Conservation (phyloP, 2,797 vertebrate genomes). For the Cetoscarus ocellatus region DNA sequence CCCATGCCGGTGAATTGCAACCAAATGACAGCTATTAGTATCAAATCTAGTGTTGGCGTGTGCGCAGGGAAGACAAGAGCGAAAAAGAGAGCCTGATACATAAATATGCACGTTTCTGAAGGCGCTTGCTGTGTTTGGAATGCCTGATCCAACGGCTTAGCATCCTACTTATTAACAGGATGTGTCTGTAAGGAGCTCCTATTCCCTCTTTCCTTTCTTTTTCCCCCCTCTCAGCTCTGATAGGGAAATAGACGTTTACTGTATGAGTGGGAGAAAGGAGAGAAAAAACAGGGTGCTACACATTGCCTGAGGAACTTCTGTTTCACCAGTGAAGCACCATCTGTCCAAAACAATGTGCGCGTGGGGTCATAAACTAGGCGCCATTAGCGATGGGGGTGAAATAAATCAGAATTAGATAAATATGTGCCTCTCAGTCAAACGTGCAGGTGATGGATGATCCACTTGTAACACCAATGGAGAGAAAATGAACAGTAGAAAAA, state of each 20-base stretch:
- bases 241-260: constrained; percentile 80
- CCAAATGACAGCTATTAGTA: constrained; percentile 96
- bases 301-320: constrained; percentile 74
- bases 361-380: constrained; percentile 80
- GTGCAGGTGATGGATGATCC: constrained; percentile 69
- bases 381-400: constrained; percentile 74
- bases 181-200: constrained; percentile 75
- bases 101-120: constrained; percentile 66
- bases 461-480: constrained; percentile 62
- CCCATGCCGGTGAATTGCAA: constrained; percentile 88
- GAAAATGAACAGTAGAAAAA: constrained; percentile 7
- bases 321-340: constrained; percentile 78
- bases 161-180: constrained; percentile 61
- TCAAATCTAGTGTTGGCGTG: constrained; percentile 71
- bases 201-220: not conserved
- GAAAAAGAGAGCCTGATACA: constrained; percentile 40
- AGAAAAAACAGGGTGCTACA: constrained; percentile 41
- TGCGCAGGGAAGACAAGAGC: constrained; percentile 54
- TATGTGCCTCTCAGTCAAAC: constrained; percentile 79
- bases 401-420: constrained; percentile 86
- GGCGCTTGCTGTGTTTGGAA: constrained; percentile 59
- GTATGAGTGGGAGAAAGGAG: constrained; percentile 84
- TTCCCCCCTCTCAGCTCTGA: constrained; percentile 13
- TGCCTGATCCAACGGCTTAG: constrained; percentile 62
- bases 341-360: constrained; percentile 83